A percentile compares a stretch with the other conserved stretches of the same genome.
phyloP scores from a whole-genome alignment of 2,797 vertebrate species.

The Trichosurus vulpecula region DNA sequence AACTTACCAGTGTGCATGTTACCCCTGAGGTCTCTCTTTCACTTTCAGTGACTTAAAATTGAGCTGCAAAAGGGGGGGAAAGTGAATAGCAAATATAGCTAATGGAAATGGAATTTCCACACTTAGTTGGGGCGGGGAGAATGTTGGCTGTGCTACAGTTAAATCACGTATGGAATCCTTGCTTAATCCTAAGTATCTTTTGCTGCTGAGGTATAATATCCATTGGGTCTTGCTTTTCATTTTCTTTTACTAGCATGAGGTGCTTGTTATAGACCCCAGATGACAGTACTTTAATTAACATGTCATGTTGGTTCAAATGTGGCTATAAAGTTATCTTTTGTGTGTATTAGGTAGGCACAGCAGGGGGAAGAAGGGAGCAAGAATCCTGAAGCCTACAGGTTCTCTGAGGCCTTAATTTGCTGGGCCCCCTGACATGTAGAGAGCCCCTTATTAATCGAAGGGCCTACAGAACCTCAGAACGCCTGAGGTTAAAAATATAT shows the following conservation, averaged over 20 bases:
- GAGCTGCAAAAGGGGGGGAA: background rate
- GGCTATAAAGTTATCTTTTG: constrained; percentile 55
- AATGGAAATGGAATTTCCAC: background rate
- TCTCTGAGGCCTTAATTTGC: constrained; percentile 44
- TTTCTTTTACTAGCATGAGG: background rate
- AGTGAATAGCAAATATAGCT: background rate
- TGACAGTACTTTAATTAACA: constrained; percentile 5
- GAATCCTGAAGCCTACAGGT: constrained; percentile 36
- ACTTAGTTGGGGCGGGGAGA: background rate
- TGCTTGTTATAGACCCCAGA: background rate
- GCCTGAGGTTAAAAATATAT: constrained; percentile 21
- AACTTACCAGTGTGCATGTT: background rate
- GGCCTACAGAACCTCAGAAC: background rate
- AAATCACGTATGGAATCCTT: background rate
- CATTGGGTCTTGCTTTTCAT: constrained; percentile 6
- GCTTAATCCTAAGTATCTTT: background rate
- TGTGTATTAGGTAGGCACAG: background rate
- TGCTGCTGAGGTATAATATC: background rate
- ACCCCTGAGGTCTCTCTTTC: background rate
- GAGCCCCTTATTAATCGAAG: constrained; percentile 27
- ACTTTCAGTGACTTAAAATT: constrained; percentile 19
- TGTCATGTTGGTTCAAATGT: constrained; percentile 50
- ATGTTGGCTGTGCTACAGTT: background rate
- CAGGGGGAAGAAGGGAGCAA: constrained; percentile 30
- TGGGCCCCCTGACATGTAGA: background rate